Base-by-base conservation (phyloP, 2,797 vertebrate species). In the Avahi laniger region DNA sequence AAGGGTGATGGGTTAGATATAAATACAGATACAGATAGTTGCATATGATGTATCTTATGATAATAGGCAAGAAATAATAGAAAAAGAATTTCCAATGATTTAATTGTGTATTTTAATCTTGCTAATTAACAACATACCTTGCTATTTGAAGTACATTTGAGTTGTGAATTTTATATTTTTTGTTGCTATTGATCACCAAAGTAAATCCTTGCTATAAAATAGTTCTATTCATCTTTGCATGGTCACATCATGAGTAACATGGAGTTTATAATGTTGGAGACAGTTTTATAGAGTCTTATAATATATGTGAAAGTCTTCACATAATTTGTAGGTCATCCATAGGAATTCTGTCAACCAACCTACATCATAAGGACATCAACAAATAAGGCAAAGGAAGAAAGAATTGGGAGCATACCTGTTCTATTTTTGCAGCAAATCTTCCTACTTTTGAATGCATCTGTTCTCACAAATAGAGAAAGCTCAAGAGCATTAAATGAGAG, bases 261-360 rank as follows among this genome's bases (percentile, higher is more conserved):
- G 70, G 70, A 28, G 57, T 91, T 93, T 97, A 93, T 46, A 94
- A 59, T 75, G 57, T 92, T 87, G 10, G 30, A 89, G 97, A 94
- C 89, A 97, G 70, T 93, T 97, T 97, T 97, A 95, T 96, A 86
- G 28, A 95, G 35, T 82, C 94, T 92, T 92, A 79, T 92, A 91
- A 95, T 75, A 81, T 91, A 97, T 93, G 28, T 93, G 95, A 63
- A 88, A 94, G 72, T 82, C 57, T 95, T 94, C 89, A 65, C 15
- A 46, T 84, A 91, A 70, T 41, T 70, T 95, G 20, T 96, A 91
- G 89, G 69, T 96, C 91, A 95, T 89, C 69, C 52, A 89, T 50
- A 70, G 38, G 86, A 95, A 96, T 91, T 79, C 94, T 89, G 75
- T 94, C 93, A 96, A 83, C 38, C 86, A 85, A 93, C 76, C 85